Conservation (phyloP, 2,113 vertebrate species). For the Mobula birostris region DNA sequence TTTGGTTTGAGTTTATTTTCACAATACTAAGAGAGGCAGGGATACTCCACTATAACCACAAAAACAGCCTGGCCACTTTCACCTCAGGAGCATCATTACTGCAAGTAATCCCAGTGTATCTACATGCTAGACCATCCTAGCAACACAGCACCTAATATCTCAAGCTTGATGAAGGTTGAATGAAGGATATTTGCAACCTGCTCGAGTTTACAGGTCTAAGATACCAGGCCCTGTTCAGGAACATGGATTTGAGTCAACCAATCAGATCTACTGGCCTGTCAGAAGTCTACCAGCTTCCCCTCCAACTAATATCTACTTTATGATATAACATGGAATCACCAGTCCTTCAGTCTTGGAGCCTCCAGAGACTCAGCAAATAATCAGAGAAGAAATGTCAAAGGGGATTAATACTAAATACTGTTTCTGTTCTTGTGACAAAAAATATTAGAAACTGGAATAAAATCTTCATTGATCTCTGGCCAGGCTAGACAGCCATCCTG, state of each 20-base stretch:
- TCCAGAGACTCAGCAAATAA: not conserved
- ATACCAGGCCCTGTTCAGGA: no score
- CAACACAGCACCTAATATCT: not conserved
- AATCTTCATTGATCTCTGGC: not conserved
- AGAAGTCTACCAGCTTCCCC: not conserved
- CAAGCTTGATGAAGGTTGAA: not conserved
- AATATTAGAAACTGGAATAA: not conserved
- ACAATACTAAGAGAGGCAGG: not conserved
- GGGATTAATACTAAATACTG: no score
- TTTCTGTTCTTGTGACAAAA: not conserved
- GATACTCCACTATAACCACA: not conserved
- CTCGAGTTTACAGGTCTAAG: not conserved
- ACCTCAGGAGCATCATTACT: not conserved
- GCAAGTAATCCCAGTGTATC: not conserved
- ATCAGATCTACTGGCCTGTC: not conserved
- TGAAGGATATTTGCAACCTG: no score
- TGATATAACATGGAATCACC: not conserved
- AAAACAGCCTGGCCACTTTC: not conserved
- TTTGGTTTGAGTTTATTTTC: not conserved
- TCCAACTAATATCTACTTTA: not conserved
- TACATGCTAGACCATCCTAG: not conserved
- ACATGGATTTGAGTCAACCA: not conserved
- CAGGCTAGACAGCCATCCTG: not conserved
- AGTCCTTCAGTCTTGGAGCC: not conserved
- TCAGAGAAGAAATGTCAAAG: not conserved